Evolutionary conservation across 2,113 vertebrate species (phyloP).

Genomic region (Bombycilla garrulus): DNA sequence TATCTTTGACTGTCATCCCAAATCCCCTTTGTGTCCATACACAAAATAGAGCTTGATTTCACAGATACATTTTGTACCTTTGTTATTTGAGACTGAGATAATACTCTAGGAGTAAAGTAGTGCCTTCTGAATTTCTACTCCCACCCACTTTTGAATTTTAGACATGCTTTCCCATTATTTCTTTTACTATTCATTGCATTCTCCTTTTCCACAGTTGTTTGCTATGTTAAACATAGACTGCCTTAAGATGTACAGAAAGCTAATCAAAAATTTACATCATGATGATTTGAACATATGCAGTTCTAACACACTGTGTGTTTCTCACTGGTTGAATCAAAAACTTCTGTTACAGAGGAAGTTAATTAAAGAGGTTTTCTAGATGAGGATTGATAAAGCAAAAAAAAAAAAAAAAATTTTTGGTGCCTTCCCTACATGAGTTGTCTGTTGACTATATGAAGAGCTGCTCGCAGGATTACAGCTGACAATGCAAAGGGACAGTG

Average conservation of each 20-base stretch:
- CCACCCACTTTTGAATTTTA: background rate
- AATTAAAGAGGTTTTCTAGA: background rate
- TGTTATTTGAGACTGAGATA: background rate
- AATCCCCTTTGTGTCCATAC: background rate
- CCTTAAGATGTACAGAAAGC: background rate
- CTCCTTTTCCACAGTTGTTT: background rate
- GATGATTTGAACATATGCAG: background rate
- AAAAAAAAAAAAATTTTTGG: background rate
- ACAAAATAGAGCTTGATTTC: background rate
- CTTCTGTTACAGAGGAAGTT: background rate
- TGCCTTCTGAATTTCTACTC: background rate
- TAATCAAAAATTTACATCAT: slow-evolving; percentile 1
- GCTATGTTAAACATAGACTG: background rate
- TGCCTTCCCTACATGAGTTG: background rate
- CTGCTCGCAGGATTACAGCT: background rate
- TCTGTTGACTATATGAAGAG: background rate
- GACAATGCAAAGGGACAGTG: background rate
- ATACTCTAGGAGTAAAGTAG: background rate
- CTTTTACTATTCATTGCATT: background rate
- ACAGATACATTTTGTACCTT: background rate
- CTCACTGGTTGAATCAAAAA: background rate
- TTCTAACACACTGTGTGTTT: background rate
- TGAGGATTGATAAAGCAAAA: background rate
- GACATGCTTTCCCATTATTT: background rate
- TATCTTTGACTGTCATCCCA: background rate